Base-by-base conservation (phyloP, 2,888 invertebrate genomes). In the Pammene aurita region DNA sequence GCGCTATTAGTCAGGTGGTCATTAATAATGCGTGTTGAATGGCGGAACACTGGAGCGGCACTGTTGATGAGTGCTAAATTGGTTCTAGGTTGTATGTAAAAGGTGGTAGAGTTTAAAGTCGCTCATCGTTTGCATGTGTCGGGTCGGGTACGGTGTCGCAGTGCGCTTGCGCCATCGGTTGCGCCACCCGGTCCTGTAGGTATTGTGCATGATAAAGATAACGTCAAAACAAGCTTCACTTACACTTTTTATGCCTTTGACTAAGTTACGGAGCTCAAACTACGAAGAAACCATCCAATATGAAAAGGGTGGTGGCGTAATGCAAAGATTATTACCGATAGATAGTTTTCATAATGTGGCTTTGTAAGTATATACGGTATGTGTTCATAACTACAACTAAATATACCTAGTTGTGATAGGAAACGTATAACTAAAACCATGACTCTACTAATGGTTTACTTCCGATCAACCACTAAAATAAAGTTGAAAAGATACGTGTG, bases 181-280 rank as follows among this genome's bases (percentile, higher is more conserved):
- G 81, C 85, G 80, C 76, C 84, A 84, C 71, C 72, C 67, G 73
- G 75, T 77, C 73, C 77, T 71, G 73, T 76, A 76, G 71, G 70
- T 67, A 76, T 78, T 79, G 78, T 79, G 79, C 78, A 76, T 76
- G 73, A 80, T 80, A 81, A 78, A 80, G 79, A 80, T 81, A 81
- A 77, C 71, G 70, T 18, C 13, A 66, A 72, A 73, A 68, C 52
- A 14, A 35, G 58, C 46, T 55, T 55, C 26, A 26, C 54, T 54
- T 63, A 14, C 54, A 52, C 34, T 42, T 42, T 55, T 44, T 35
- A n/a, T 42, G 18, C 0, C 35, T 38, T 46, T 6, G 7, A 35
- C 35, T 7, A 35, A 35, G 35, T 42, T 18, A n/a, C 26, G 26
- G 26, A 26, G 11, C 2, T 35, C 13, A 7, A 14, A 6, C 26